phyloP scores from a whole-genome alignment of 2,113 vertebrate genomes.

The Taurulus bubalis region DNA sequence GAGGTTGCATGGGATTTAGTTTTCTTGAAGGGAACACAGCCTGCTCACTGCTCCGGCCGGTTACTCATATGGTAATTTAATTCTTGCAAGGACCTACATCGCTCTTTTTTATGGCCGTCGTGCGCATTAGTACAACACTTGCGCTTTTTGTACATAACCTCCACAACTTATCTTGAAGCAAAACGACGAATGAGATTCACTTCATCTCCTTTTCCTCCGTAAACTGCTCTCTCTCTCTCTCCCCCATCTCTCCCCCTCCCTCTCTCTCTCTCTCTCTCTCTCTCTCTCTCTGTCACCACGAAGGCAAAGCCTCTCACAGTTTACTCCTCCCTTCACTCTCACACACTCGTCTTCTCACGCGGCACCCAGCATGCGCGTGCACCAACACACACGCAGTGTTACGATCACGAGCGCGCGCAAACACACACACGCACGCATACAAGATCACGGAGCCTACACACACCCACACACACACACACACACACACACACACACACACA shows the following conservation, averaged over 20 bases:
- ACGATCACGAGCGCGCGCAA: neutral
- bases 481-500: conserved; percentile 10
- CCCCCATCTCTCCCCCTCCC: conserved; percentile 1
- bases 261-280: conserved; percentile 29
- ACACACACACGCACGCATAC: neutral
- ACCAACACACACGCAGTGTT: neutral
- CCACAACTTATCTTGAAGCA: conserved; percentile 51
- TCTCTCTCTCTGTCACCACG: conserved; percentile 36
- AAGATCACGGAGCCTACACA: neutral
- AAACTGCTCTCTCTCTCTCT: conserved; percentile 27
- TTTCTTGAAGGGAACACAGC: conserved; percentile 27
- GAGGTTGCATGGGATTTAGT: conserved; percentile 36
- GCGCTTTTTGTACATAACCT: conserved; percentile 50
- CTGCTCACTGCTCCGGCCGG: conserved; percentile 35
- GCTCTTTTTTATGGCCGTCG: conserved; percentile 36
- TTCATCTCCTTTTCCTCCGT: conserved; percentile 50
- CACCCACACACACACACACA: conserved; percentile 21
- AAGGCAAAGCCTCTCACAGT: conserved; percentile 52
- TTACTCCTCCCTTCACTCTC: conserved; percentile 54
- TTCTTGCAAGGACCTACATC: conserved; percentile 24
- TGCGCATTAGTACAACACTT: conserved; percentile 39
- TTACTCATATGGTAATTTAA: conserved; percentile 53
- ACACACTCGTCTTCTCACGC: conserved; percentile 47
- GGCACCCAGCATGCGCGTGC: conserved; percentile 23
- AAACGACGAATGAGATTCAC: conserved; percentile 51